These are phyloP conservation scores for Pangasius macronema DNA, from an alignment of 2,797 vertebrate genomes.

Conservation along the genomic window DNA sequence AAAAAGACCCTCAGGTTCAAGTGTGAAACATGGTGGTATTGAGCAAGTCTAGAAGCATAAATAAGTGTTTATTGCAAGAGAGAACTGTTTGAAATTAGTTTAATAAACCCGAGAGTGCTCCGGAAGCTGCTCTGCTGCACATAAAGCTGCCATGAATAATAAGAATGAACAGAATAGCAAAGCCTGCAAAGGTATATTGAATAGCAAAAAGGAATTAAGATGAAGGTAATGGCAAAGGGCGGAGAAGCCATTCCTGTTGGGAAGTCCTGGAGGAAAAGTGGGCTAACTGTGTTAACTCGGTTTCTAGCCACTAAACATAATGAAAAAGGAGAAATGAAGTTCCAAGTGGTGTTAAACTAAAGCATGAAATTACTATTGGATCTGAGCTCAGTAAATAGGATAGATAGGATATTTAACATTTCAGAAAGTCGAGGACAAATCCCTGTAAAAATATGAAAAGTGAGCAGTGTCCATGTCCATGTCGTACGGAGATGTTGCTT, in stretches of 20 bases:
- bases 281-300: neutral
- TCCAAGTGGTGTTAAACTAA: neutral
- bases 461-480: too few relatives aligned
- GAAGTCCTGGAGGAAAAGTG: neutral
- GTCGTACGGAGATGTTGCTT: neutral
- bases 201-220: neutral
- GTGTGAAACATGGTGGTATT: constrained; percentile 27
- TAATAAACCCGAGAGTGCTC: constrained; percentile 36
- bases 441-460: neutral
- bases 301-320: neutral
- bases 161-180: neutral
- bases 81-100: constrained; percentile 31
- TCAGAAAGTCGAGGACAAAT: neutral
- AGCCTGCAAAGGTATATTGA: neutral
- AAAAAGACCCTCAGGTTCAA: constrained; percentile 45
- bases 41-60: constrained; percentile 35
- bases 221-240: neutral
- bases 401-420: neutral
- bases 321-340: neutral
- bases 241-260: neutral
- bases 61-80: constrained; percentile 43
- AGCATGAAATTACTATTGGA: neutral
- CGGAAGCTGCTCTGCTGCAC: neutral
- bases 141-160: constrained; percentile 16
- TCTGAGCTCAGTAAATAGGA: neutral